Evolutionary conservation across 1,140 invertebrate genomes (phyloP), one percentile per base, ranked within the genome.

Genomic region (Drosophila arizonae): DNA sequence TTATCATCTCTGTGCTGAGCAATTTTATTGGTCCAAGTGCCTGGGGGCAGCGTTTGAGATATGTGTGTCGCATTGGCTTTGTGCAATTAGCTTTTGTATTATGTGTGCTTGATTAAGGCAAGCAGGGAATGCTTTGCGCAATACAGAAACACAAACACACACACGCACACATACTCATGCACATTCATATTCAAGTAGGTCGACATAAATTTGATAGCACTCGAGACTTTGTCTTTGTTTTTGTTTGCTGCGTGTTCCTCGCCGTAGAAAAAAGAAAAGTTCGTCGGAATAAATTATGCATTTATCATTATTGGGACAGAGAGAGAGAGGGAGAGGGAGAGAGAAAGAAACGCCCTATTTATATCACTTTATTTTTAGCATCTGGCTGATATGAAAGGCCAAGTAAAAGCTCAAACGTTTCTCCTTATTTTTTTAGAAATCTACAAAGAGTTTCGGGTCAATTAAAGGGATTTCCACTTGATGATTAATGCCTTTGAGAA

Each of bases 51-150:
- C 15, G 39, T 45, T 54, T 78, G 62, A 48, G 54, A 36, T 28
- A 11, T 60, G 21, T 58, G 30, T 33, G 30, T 63, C 72, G 72
- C 76, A 76, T 76, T 82, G 76, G 76, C 72, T 82, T 82, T 82
- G 80, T 84, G 72, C 80, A 82, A 82, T 82, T 84, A 82, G 72
- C 60, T 77, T 72, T 76, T 76, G 63, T 82, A 60, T 76, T 66
- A 74, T 84, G 51, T 72, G 76, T 67, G 78, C 72, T 67, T 82
- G 79, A 79, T 81, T 67, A 60, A 67, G 24, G 24, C 45, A 28
- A 4, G 13, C n/a, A 57, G 41, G 9, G 21, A 11, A 24, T 43
- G 55, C 39, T 43, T 5, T 56, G 36, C 21, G 33, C n/a, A n/a
- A 43, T 15, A 56, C 21, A 28, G 17, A 17, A 24, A 51, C 24